phyloP scores from a whole-genome alignment of 2,888 invertebrate genomes.

The Latrodectus elegans region DNA sequence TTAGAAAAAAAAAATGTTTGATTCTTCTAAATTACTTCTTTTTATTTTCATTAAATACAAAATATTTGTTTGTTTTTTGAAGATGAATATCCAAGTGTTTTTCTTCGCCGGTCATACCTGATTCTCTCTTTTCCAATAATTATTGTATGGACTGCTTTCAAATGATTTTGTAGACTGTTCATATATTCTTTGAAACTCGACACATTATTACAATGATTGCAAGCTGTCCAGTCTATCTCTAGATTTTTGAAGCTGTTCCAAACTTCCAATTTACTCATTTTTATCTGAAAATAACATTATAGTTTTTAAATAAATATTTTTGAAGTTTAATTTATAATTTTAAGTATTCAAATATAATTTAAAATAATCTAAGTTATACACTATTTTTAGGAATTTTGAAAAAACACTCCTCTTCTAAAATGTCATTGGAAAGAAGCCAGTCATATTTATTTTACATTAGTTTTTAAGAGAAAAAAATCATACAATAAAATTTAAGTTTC shows the following conservation, averaged over 20 bases:
- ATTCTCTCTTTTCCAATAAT: neutral
- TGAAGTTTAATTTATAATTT: neutral
- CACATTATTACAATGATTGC: neutral
- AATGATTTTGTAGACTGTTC: neutral
- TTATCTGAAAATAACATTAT: neutral
- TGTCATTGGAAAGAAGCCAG: neutral
- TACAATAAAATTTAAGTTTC: neutral
- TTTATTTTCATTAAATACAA: neutral
- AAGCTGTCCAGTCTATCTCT: neutral
- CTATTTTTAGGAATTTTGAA: neutral
- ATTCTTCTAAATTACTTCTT: constrained; percentile 3
- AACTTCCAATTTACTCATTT: constrained; percentile 5
- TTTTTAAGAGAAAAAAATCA: neutral
- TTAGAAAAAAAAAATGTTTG: neutral
- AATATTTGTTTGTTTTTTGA: neutral
- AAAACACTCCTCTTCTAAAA: neutral
- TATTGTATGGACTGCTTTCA: neutral
- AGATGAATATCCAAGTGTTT: neutral
- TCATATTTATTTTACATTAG: neutral
- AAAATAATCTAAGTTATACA: neutral
- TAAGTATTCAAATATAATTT: too few relatives aligned
- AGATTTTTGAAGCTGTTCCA: neutral
- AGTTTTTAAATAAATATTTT: constrained; percentile 20
- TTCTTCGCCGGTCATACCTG: neutral
- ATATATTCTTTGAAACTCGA: neutral